Percentiles rank a stretch among this genome's conserved stretches.
Conservation (phyloP, 1,140 invertebrate genomes). For the Daktulosphaira vitifoliae region DNA sequence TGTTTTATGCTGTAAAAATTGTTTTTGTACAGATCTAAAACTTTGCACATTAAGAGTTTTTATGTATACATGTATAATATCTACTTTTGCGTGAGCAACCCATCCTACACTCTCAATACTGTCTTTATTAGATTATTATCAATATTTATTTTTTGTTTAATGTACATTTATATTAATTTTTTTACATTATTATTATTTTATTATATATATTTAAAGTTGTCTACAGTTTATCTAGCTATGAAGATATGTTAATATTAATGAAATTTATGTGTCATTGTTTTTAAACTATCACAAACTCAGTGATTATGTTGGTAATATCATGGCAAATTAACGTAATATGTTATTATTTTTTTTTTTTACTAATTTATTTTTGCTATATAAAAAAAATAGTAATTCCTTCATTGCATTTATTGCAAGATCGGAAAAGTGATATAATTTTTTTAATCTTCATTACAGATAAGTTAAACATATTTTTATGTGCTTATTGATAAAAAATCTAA, state of each 20-base stretch:
- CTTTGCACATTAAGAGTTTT: not conserved
- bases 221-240: slow-evolving; percentile 12
- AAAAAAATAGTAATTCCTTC: slow-evolving; percentile 6
- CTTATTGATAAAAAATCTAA: not conserved
- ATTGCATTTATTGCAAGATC: not conserved
- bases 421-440: slow-evolving; percentile 21
- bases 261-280: too few relatives aligned
- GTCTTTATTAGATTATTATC: slow-evolving; percentile 9
- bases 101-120: slow-evolving; percentile 19
- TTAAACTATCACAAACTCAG: too few relatives aligned
- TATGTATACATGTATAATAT: slow-evolving; percentile 24
- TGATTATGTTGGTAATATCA: too few relatives aligned
- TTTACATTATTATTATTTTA: slow-evolving; percentile 26
- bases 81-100: slow-evolving; percentile 19
- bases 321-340: too few relatives aligned
- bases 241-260: slow-evolving; percentile 18
- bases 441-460: too few relatives aligned
- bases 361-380: slow-evolving; percentile 9
- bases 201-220: slow-evolving; percentile 29
- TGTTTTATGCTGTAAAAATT: slow-evolving; percentile 23
- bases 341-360: too few relatives aligned
- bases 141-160: slow-evolving; percentile 10
- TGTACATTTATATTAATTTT: slow-evolving; percentile 25
- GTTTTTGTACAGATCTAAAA: slow-evolving; percentile 17
- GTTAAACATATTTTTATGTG: slow-evolving; percentile 1